Base-by-base conservation (phyloP, 2,888 invertebrate species). In the Rhingia rostrata region DNA sequence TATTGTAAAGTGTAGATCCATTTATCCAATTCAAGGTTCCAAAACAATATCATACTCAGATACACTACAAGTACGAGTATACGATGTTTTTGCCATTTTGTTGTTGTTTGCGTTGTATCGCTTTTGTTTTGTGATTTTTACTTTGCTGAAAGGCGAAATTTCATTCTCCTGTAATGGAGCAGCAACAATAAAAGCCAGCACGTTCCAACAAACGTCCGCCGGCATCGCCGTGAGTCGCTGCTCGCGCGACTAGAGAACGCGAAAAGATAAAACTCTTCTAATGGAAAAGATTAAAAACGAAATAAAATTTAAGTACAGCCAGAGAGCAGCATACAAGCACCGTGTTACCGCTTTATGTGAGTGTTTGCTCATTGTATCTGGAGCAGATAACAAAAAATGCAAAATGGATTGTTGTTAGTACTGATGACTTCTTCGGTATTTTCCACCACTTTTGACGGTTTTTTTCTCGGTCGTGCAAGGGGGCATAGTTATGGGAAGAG, bases 341-440 rank as follows among this genome's bases (percentile, higher is more conserved):
- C 53, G 73, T 35, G 54, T 41, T 14, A 43, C 70, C 78, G 74
- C 73, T 83, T 74, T 69, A 73, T 74, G 79, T 12, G 61, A 78
- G 73, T 83, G 83, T 78, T 78, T 69, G 78, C 67, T 84, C 79
- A 79, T 79, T 79, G 83, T 84, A 84, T 84, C 74, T 84, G 79
- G 83, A 84, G 72, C 69, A 79, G 83, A 84, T 84, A 84, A 79
- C 56, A 54, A 74, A 79, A 22, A 83, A 78, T 83, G 73, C 78
- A 78, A 83, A 83, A 83, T 72, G 67, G 72, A 73, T 78, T 82
- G 78, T 58, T 72, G 70, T 75, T 70, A 74, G 54, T 22, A 47
- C 30, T 58, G 79, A 67, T 80, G 75, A 56, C 51, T 69, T 63
- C 37, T 79, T 47, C 14, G 22, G 4, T 33, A 32, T 45, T 63